These are phyloP conservation scores for Lasioglossum vierecki DNA, from an alignment of 2,888 invertebrate genomes.

Conservation along the genomic window DNA sequence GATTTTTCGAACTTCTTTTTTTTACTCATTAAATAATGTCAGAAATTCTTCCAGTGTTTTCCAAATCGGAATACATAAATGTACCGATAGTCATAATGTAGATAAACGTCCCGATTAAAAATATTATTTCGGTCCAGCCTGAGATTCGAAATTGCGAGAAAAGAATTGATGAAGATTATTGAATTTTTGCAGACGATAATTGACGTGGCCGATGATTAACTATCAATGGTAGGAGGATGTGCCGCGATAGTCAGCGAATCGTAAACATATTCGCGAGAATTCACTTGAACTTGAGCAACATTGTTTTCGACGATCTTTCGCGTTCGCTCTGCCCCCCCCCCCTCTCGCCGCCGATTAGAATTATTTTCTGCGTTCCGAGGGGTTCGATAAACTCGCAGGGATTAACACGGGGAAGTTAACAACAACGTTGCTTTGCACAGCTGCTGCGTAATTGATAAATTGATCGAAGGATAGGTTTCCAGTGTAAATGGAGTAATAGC, in stretches of 20 bases:
- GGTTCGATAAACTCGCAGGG: constrained; percentile 31
- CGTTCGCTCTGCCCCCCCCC: constrained; percentile 17
- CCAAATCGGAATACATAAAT: too few species aligned
- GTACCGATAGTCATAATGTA: too few species aligned
- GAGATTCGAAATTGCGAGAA: too few species aligned
- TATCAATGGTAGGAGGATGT: not conserved
- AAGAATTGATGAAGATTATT: too few species aligned
- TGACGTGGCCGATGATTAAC: not conserved
- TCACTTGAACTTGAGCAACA: constrained; percentile 12
- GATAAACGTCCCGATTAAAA: too few species aligned
- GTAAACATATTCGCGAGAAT: constrained; percentile 15
- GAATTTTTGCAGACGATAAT: not conserved
- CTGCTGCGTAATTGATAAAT: constrained; percentile 8
- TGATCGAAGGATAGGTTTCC: constrained; percentile 12
- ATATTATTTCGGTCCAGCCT: too few species aligned
- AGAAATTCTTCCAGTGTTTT: not conserved
- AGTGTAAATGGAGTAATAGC: not conserved
- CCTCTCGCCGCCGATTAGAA: constrained; percentile 23
- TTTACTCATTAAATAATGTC: not conserved
- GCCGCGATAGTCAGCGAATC: constrained; percentile 4
- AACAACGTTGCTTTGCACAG: not conserved
- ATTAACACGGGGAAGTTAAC: constrained; percentile 13
- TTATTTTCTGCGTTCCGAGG: constrained; percentile 23
- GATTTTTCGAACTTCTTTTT: not conserved
- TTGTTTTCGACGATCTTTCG: constrained; percentile 26